Base-by-base conservation (phyloP, 2,888 invertebrate species). In the Mayetiola destructor region DNA sequence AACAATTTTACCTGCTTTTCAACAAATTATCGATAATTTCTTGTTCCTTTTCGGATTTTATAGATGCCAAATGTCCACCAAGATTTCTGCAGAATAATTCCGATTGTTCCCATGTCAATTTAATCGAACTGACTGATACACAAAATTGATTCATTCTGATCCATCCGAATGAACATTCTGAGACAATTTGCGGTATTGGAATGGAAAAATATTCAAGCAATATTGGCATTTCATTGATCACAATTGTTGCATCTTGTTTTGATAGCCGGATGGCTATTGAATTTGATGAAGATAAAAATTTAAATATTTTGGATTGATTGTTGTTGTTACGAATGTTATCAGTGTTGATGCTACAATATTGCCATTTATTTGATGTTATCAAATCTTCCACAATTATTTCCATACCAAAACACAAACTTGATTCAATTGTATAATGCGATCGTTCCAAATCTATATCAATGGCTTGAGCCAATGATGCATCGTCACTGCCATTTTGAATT, bases 81-180 rank as follows among this genome's bases (percentile, higher is more conserved):
- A 76, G 67, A 58, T 76, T 71, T 3, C 70, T 74, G 64, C 85
- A 85, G 64, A 82, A 79, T 21, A 76, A 74, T 65, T 85, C 85
- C 0, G 84, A 83, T 59, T 81, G 80, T 14, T 75, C 69, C 85
- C 85, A 86, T 0, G 80, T 69, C 61, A 78, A 68, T 4, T 73
- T 69, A 40, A 76, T 75, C 62, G 82, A 78, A 59, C 80, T 72
- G 6, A 80, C 78, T 57, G 79, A 69, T 63, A 85, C 75, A 66
- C 85, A 85, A 67, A 81, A 81, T 62, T 81, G 80, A 54, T 79
- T 76, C 59, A 81, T 73, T 3, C 79, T 72, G 59, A 84, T 78
- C 83, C 84, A 85, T 0, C 84, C 84, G 62, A 81, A 85, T 52
- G 80, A 81, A 68, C 85, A 85, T 61, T 77, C 76, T 1, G 80